phyloP scores from a whole-genome alignment of 2,888 invertebrate genomes.

The Apamea epomidion region DNA sequence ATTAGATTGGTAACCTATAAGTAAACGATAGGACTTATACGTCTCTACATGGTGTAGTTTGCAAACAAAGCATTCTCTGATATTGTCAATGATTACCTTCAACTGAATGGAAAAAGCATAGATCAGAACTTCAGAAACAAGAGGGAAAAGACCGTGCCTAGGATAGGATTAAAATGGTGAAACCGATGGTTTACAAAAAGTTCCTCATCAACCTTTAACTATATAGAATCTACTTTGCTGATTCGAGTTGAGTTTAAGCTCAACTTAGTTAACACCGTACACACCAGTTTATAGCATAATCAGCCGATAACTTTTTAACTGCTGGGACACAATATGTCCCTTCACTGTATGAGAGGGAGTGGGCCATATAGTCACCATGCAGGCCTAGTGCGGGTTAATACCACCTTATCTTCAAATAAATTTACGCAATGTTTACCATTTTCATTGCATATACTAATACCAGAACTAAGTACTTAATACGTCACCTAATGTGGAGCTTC shows the following conservation, averaged over 20 bases:
- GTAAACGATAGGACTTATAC: neutral
- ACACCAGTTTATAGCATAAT: too few relatives aligned
- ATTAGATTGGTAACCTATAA: constrained; percentile 40
- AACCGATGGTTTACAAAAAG: neutral
- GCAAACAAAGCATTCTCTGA: neutral
- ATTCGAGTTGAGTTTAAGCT: too few relatives aligned
- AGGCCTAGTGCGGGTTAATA: neutral
- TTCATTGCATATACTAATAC: neutral
- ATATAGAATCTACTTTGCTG: neutral
- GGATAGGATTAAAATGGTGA: neutral
- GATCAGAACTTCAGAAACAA: neutral
- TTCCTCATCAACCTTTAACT: neutral
- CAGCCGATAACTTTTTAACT: too few relatives aligned
- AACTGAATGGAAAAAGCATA: neutral
- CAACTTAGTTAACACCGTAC: neutral
- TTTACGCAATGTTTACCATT: neutral
- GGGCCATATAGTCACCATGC: neutral
- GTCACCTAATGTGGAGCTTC: constrained; percentile 21
- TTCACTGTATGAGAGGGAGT: neutral
- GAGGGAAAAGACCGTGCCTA: neutral
- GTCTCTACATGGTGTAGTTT: neutral
- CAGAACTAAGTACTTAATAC: constrained; percentile 7
- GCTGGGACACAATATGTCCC: too few relatives aligned
- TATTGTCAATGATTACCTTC: neutral
- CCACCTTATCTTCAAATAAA: neutral